These are phyloP conservation scores for Sylvicapra grimmia DNA, from an alignment of 2,113 vertebrate species.

Conservation along the genomic window DNA sequence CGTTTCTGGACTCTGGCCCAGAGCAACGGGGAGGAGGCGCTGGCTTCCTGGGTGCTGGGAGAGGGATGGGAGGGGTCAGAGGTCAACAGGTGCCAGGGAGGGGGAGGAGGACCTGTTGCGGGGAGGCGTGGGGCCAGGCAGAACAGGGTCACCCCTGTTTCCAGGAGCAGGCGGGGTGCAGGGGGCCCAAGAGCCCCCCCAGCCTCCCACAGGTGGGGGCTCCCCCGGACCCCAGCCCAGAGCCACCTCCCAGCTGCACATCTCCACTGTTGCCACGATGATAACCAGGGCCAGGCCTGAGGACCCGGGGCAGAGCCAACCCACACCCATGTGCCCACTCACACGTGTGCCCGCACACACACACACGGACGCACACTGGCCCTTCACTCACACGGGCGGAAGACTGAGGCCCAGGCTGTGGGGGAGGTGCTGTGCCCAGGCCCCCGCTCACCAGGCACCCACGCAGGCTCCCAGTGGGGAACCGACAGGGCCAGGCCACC, in stretches of 20 bases:
- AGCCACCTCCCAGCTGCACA: not conserved
- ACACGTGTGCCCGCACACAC: accelerated
- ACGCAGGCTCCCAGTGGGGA: not conserved
- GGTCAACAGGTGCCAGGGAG: not conserved
- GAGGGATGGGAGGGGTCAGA: not conserved
- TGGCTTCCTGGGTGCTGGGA: not conserved
- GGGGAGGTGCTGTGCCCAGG: accelerated
- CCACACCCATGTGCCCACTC: not conserved
- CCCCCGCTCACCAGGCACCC: not conserved
- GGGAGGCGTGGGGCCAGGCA: not conserved
- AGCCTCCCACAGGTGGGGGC: not conserved
- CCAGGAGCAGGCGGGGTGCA: accelerated
- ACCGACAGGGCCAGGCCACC: not conserved
- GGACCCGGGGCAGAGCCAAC: not conserved
- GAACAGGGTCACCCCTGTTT: accelerated
- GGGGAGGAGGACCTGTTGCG: accelerated
- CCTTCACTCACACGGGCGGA: accelerated
- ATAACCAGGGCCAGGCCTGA: not conserved
- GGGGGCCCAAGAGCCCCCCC: accelerated
- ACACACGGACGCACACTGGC: not conserved
- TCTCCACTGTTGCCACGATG: accelerated
- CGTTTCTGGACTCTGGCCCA: not conserved
- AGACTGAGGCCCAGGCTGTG: accelerated
- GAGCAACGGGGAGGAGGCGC: accelerated
- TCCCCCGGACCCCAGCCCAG: not conserved